These are phyloP conservation scores for Aspiorhynchus laticeps DNA, from an alignment of 2,113 vertebrate genomes.

Conservation along the genomic window DNA sequence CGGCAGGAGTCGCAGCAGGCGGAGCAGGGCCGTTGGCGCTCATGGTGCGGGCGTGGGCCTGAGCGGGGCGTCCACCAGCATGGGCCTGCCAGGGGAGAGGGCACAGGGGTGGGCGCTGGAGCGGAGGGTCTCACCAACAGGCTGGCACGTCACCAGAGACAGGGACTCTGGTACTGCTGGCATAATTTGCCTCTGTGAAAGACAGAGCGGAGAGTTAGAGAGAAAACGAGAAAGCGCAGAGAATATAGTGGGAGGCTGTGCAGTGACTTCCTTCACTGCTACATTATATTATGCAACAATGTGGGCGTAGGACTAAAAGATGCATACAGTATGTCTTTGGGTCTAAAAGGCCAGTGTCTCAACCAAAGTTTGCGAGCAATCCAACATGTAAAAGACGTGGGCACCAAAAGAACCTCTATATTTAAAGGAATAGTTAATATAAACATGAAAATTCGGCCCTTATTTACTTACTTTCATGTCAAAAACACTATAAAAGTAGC, in stretches of 20 bases:
- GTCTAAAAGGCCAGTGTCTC: constrained; percentile 45
- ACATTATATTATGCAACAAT: constrained; percentile 49
- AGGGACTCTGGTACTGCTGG: constrained; percentile 90
- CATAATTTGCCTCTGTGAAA: constrained; percentile 92
- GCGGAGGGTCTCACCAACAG: constrained; percentile 84
- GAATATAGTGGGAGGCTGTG: constrained; percentile 48
- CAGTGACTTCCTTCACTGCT: constrained; percentile 46
- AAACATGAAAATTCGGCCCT: neutral
- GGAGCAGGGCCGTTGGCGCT: constrained; percentile 86
- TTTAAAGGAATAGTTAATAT: neutral
- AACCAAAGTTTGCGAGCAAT: constrained; percentile 6
- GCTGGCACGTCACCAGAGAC: constrained; percentile 91
- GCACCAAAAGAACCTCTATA: neutral
- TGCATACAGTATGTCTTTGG: constrained; percentile 38
- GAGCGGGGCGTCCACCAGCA: constrained; percentile 87
- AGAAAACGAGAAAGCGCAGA: constrained; percentile 42
- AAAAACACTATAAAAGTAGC: neutral
- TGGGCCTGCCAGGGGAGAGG: constrained; percentile 95
- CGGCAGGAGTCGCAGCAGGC: constrained; percentile 61
- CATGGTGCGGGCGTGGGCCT: constrained; percentile 95
- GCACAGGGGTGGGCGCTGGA: constrained; percentile 77
- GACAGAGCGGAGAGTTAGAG: constrained; percentile 25
- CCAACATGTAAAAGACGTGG: neutral
- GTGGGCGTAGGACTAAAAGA: constrained; percentile 54
- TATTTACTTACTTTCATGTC: neutral